A percentile compares a stretch with the other conserved stretches of the same genome.
These are phyloP conservation scores for Platysternon megacephalum DNA, from an alignment of 2,113 vertebrate genomes.

Conservation along the genomic window DNA sequence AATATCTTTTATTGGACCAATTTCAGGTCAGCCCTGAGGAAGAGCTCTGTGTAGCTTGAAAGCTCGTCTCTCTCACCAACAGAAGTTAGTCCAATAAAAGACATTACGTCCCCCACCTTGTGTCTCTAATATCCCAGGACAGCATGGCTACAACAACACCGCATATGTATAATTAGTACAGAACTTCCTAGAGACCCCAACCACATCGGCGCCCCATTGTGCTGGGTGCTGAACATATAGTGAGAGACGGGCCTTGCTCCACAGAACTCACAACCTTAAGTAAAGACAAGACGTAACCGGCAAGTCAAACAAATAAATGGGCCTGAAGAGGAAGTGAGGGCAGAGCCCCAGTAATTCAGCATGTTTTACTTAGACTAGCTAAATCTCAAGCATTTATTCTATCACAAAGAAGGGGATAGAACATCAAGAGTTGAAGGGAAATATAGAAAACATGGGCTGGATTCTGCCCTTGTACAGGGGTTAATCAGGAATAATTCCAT, in stretches of 20 bases:
- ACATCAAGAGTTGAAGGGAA: background rate
- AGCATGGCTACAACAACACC: constrained; percentile 60
- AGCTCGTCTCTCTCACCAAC: too few relatives aligned
- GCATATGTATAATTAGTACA: background rate
- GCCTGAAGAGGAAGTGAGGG: too few relatives aligned
- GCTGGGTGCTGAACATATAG: constrained; percentile 47
- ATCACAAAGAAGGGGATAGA: too few relatives aligned
- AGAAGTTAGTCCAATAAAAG: too few relatives aligned
- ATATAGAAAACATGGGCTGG: background rate
- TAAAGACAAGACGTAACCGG: too few relatives aligned
- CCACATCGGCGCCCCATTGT: constrained; percentile 58
- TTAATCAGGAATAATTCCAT: background rate
- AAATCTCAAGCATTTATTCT: background rate
- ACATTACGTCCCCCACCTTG: too few relatives aligned
- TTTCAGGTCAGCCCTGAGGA: too few relatives aligned
- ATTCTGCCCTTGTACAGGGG: background rate
- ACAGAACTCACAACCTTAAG: background rate
- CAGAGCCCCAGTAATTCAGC: too few relatives aligned
- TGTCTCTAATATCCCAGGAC: background rate
- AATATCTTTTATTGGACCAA: too few relatives aligned
- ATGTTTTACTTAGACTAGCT: background rate
- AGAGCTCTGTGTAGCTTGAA: too few relatives aligned
- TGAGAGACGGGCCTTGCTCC: constrained; percentile 41
- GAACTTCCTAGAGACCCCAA: constrained; percentile 47
- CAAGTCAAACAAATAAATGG: too few relatives aligned